These are phyloP conservation scores for Oxycera nigricornis DNA, from an alignment of 2,888 invertebrate genomes.

Conservation along the genomic window DNA sequence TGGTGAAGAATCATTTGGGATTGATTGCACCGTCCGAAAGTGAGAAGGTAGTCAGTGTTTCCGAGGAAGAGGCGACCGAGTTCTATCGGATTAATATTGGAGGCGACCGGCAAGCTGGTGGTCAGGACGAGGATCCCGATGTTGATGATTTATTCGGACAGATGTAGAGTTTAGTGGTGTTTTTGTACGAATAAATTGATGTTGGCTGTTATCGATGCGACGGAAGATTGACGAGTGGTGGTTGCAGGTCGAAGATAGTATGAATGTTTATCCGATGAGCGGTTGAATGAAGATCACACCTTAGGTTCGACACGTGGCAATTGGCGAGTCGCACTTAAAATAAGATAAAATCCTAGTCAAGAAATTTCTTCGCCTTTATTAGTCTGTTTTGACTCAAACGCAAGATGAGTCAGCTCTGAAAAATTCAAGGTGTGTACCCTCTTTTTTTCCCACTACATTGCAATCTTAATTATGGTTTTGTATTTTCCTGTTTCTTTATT, in stretches of 20 bases:
- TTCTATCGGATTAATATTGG: constrained; percentile 40
- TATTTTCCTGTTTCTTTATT: too few species aligned
- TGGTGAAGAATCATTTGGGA: constrained; percentile 55
- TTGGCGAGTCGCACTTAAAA: too few species aligned
- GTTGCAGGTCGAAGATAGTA: background rate
- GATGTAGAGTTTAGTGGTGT: constrained; percentile 35
- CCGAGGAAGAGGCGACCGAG: constrained; percentile 42
- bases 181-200: background rate
- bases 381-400: too few species aligned
- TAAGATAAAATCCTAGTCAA: too few species aligned
- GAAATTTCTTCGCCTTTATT: too few species aligned
- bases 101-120: background rate
- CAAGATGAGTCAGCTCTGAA: too few species aligned
- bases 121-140: constrained; percentile 7
- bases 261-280: too few species aligned
- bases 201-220: background rate
- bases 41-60: constrained; percentile 39
- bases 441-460: too few species aligned
- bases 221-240: background rate
- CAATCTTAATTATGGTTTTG: too few species aligned
- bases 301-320: too few species aligned
- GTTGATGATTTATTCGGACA: constrained; percentile 46
- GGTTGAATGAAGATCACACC: too few species aligned
- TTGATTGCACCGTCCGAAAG: constrained; percentile 47
- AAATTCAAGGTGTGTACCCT: too few species aligned